A percentile compares a stretch with the other conserved stretches of the same genome.
Conservation (phyloP, 2,888 invertebrate species). For the Odontocolon sp. region DNA sequence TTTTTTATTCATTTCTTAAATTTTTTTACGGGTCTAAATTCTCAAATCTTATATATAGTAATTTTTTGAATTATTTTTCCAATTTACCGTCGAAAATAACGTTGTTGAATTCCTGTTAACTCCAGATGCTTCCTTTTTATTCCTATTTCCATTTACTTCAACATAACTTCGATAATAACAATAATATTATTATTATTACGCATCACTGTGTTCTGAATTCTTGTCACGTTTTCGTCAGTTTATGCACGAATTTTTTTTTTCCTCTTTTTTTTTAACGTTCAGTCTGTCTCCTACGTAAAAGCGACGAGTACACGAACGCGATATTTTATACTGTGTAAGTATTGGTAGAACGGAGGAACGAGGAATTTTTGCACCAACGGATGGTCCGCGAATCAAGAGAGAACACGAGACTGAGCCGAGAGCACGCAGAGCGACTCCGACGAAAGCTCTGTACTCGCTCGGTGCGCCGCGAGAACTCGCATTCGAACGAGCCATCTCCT, state of each 20-base stretch:
- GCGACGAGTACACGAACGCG: neutral
- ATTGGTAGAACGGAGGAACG: neutral
- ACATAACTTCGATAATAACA: neutral
- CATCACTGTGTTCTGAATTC: neutral
- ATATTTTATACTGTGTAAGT: conserved; percentile 1
- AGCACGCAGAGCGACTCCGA: conserved; percentile 21
- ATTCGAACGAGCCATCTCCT: conserved; percentile 57
- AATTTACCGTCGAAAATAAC: neutral
- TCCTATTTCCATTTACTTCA: neutral
- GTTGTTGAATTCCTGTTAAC: neutral
- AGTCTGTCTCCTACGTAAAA: neutral
- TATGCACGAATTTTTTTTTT: too few relatives aligned
- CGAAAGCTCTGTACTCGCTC: conserved; percentile 56
- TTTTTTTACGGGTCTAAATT: neutral
- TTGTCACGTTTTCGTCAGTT: neutral
- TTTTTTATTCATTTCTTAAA: neutral
- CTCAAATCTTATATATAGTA: too few relatives aligned
- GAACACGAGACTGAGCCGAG: conserved; percentile 19
- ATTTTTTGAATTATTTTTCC: too few relatives aligned
- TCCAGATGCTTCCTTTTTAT: neutral
- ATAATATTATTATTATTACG: too few relatives aligned
- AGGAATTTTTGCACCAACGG: conserved; percentile 1
- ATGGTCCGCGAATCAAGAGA: neutral
- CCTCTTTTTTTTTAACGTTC: too few relatives aligned
- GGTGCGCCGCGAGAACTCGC: conserved; percentile 62